Evolutionary conservation across 2,888 invertebrate genomes (phyloP).

Genomic region (Ferrisia virgata): DNA sequence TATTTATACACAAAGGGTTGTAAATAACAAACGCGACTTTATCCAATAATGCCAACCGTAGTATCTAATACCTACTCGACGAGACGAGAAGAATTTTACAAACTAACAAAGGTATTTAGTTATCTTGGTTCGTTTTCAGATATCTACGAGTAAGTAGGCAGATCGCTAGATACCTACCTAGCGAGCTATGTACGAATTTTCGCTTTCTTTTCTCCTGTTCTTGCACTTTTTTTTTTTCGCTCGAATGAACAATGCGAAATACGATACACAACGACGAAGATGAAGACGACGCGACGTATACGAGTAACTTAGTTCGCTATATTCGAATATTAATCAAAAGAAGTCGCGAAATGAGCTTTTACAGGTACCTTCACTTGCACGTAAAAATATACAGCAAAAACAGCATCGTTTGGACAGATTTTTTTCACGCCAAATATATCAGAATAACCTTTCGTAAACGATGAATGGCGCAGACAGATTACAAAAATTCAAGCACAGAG

Average conservation of each 20-base stretch:
- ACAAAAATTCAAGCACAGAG: no score
- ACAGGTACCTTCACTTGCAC: no score
- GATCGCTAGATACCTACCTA: background rate
- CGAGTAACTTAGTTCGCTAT: no score
- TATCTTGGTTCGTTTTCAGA: background rate
- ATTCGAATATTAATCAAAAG: background rate
- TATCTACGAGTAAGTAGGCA: background rate
- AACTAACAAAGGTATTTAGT: background rate
- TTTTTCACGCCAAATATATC: background rate
- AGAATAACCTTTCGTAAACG: no score
- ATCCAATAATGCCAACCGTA: slow-evolving; percentile 36
- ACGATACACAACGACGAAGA: background rate
- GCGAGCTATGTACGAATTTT: no score
- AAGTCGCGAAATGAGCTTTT: background rate
- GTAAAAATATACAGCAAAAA: no score
- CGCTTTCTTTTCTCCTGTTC: background rate
- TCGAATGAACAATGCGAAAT: background rate
- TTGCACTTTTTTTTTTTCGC: background rate
- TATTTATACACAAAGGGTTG: slow-evolving; percentile 41
- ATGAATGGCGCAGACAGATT: no score
- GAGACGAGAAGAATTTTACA: slow-evolving; percentile 1
- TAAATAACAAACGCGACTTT: slow-evolving; percentile 44
- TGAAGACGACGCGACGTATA: background rate
- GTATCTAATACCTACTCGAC: background rate
- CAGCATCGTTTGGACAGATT: background rate